Conservation (phyloP, 2,888 invertebrate genomes). For the Dryadula phaetusa region DNA sequence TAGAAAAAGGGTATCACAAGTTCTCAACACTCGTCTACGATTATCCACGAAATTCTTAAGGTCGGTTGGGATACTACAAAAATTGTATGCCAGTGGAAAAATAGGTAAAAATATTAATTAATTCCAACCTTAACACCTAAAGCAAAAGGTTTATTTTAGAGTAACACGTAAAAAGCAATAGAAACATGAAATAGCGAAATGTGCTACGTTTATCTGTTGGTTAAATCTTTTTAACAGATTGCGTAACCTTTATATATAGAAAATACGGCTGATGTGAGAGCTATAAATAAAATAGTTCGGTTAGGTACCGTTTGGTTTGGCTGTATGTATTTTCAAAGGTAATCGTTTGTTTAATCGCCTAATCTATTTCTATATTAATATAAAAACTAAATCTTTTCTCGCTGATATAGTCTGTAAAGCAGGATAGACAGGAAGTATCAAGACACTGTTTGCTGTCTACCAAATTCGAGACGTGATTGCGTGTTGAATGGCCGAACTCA, state of each 20-base stretch:
- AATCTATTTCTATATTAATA: too few species aligned
- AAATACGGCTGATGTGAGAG: conserved; percentile 26
- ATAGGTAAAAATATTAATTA: background rate
- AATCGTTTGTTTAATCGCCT: background rate
- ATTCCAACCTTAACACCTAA: conserved; percentile 5
- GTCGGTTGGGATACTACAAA: conserved; percentile 34
- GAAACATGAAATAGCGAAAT: conserved; percentile 35
- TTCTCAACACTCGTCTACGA: conserved; percentile 35
- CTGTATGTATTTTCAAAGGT: background rate
- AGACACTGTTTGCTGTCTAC: too few species aligned
- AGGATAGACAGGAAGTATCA: too few species aligned
- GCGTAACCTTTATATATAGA: conserved; percentile 33
- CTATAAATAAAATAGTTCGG: conserved; percentile 25
- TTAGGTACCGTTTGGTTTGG: conserved; percentile 11
- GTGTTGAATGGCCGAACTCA: too few species aligned
- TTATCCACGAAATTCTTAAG: conserved; percentile 36
- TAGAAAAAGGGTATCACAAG: conserved; percentile 26
- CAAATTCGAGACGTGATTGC: too few species aligned
- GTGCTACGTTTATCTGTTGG: conserved; percentile 39
- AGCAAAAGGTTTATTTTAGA: conserved; percentile 8
- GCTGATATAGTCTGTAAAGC: too few species aligned
- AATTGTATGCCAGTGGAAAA: conserved; percentile 28
- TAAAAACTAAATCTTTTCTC: too few species aligned
- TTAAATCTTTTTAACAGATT: conserved; percentile 42
- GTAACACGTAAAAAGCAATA: conserved; percentile 6